Evolutionary conservation across 2,113 vertebrate species (phyloP), one percentile per base, ranked within the genome.

Genomic region (Cyphomyrus discorhynchus): DNA sequence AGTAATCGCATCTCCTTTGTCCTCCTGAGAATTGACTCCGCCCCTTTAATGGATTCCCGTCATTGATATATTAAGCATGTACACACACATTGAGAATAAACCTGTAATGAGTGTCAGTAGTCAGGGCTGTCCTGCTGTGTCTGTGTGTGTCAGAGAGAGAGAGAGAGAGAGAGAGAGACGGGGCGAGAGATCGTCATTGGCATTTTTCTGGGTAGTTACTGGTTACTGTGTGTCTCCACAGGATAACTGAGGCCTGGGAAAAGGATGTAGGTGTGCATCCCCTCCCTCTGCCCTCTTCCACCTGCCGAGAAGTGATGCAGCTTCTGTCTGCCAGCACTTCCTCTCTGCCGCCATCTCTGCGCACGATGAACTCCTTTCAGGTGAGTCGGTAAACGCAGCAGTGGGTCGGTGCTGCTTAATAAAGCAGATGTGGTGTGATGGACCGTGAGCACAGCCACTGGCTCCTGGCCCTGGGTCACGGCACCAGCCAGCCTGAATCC

Each of bases 281-380:
- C 11, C 91, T 99, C 84, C 96, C 93, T 49, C 95, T 99, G 90
- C 98, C 97, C 2, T 93, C 94, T 90, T 94, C 94, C 74, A 97
- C 98, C 10, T 99, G 98, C 90, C 94, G 98, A 93, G 97, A 99
- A 93, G 93, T 99, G 50, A 93, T 97, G 82, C 91, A 96, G 93
- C 94, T 98, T 52, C 92, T 99, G 42, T 93, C 94, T 2, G 93
- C 95, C 91, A 98, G 94, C 92, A 98, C 96, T 3, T 80, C 93
- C 4, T 91, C 92, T 0, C 95, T 99, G 56, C 98, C 98, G 1
- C 91, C 91, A 0, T 98, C 97, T 0, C 95, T 99, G 93, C 97
- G 92, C 77, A 92, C 39, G 89, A 96, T 99, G 97, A 97, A 97
- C 92, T 96, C 96, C 80, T 99, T 98, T 90, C 95, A 98, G 98